These are phyloP conservation scores for Pecten maximus DNA, from an alignment of 2,888 invertebrate genomes.

Conservation along the genomic window DNA sequence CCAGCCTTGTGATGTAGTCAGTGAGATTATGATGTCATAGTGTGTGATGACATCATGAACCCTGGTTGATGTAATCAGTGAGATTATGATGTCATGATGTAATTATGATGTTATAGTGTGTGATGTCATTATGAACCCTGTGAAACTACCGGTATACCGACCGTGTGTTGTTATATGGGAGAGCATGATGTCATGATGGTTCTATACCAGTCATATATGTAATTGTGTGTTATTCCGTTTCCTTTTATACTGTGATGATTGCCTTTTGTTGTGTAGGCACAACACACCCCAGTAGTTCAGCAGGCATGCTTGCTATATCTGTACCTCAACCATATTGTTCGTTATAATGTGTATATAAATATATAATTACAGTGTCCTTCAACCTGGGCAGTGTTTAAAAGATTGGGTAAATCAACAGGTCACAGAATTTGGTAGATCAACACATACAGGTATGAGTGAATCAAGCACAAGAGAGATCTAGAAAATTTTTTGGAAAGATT, in stretches of 20 bases:
- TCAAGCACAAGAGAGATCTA: too few relatives aligned
- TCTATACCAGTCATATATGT: not conserved
- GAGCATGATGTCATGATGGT: not conserved
- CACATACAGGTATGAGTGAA: not conserved
- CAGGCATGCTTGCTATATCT: conserved; percentile 28
- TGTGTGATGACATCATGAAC: not conserved
- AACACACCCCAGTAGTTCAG: not conserved
- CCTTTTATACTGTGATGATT: not conserved
- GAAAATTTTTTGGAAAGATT: too few relatives aligned
- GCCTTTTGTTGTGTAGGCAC: conserved; percentile 26
- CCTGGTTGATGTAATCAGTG: too few relatives aligned
- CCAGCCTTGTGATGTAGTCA: not conserved
- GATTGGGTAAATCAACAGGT: not conserved
- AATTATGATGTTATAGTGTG: not conserved
- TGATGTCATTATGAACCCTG: not conserved
- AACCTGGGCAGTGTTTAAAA: not conserved
- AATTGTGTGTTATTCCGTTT: not conserved
- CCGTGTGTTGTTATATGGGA: too few relatives aligned
- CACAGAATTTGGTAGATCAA: not conserved
- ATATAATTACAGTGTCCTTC: not conserved
- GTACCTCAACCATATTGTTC: conserved; percentile 32
- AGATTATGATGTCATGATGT: not conserved
- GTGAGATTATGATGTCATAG: not conserved
- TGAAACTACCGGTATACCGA: too few relatives aligned
- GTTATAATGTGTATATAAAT: not conserved